Base-by-base conservation (phyloP, 2,888 invertebrate species). In the Autographa gamma region DNA sequence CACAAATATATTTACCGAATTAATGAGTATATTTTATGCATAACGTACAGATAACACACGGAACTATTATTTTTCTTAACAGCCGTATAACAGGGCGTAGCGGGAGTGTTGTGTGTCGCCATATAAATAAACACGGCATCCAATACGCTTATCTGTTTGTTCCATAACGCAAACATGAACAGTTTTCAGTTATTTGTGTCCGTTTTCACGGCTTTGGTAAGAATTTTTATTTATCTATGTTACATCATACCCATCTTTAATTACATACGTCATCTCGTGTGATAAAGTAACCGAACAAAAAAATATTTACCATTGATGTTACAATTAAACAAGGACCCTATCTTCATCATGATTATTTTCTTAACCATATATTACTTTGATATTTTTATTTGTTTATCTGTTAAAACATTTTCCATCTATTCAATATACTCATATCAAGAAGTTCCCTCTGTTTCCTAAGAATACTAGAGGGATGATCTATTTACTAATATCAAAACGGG, bases 161-260 rank as follows among this genome's bases (percentile, higher is more conserved):
- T 52, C 59, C 63, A 25, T 38, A 52, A 54, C 61, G 43, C 69
- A 76, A 84, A 77, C 83, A 79, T 81, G 78, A 69, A 67, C 65
- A 58, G 62, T 71, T 69, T 77, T 58, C 73, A 71, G 56, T 59
- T 74, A 62, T 34, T 79, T 11, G 56, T 71, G 19, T 56, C 63
- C 11, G 48, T 77, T 73, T 59, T 66, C 19, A 75, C 67, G 0
- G 19, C 80, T 58, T 71, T 79, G 87, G 87, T 87, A 77, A 86
- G 86, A 60, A 32, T n/a, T 63, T 11, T 25, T 0, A 18, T 48
- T 64, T 11, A 38, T 9, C 11, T 38, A 11, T 1, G 11, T 9
- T 38, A 38, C 34, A 38, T 25, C 3, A 25, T 38, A 38, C 34
- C 8, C 6, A 8, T 0, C 2, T 34, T 34, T 6, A n/a, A n/a